A percentile compares a stretch with the other conserved stretches of the same genome.
These are phyloP conservation scores for Babyrousa celebensis DNA, from an alignment of 2,797 vertebrate species.

Conservation along the genomic window DNA sequence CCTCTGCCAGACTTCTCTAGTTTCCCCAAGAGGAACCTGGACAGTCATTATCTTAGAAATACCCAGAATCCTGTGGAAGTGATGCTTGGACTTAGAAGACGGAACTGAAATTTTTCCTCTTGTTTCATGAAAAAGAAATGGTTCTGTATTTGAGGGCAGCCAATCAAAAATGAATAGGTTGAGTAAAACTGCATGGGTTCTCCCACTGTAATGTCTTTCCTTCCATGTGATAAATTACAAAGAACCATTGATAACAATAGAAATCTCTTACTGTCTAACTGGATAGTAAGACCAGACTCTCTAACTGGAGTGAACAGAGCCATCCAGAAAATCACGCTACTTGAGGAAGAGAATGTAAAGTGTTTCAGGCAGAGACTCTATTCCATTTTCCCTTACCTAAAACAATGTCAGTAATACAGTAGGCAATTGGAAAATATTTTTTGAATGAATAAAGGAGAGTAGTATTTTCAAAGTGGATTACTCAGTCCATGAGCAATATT, in stretches of 20 bases:
- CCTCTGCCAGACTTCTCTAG: background rate
- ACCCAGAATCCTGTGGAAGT: background rate
- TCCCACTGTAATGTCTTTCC: background rate
- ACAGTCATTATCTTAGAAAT: background rate
- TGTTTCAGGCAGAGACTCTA: background rate
- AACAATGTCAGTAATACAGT: constrained; percentile 62
- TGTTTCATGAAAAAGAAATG: constrained; percentile 35
- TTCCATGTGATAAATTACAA: background rate
- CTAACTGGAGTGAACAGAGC: background rate
- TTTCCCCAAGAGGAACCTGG: background rate
- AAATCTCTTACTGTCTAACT: background rate
- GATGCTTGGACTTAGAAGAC: background rate
- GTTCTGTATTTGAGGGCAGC: background rate
- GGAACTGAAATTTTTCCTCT: background rate
- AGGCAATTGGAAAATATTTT: background rate
- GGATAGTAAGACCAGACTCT: background rate
- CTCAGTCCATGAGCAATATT: background rate
- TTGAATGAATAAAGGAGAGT: constrained; percentile 1
- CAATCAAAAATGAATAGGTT: background rate
- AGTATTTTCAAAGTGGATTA: background rate
- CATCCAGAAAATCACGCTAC: background rate
- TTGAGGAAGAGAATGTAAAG: background rate
- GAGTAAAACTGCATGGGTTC: background rate
- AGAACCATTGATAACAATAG: background rate
- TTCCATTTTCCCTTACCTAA: constrained; percentile 9